Evolutionary conservation across 92 coral and sea anemone genomes (phyloP), one percentile per base, ranked within the genome.

Genomic region (Heliopora coerulea): DNA sequence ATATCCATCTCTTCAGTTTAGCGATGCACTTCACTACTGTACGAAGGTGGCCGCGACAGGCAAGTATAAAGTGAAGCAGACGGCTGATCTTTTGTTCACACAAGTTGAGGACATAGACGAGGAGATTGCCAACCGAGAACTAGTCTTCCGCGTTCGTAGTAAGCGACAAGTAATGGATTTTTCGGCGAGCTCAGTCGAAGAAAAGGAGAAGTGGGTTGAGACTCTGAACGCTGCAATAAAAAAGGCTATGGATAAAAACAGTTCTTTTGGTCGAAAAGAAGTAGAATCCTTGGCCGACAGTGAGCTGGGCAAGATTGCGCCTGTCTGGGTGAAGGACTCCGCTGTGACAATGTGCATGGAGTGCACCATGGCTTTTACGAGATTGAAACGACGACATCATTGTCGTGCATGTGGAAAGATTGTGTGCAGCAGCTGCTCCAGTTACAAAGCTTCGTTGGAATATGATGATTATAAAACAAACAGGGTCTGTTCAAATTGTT

Each of bases 401-500:
- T 92, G 97, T 62, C 97, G 97, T 40, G 97, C 97, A 21, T 92
- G 97, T 78, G 97, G 97, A 37, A 78, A 82, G 26, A 89, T 92
- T 58, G 83, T 79, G 65, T 92, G 97, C 70, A 83, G 84, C 29
- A 60, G 54, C 25, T 92, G 97, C 68, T 92, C 90, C 7, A 82
- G 87, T 58, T 73, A 37, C 30, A 88, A 88, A 58, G 92, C 86
- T 9, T 77, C 89, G 13, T 79, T 92, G 20, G 97, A 89, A 41
- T 92, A 85, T 72, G 79, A 84, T 42, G 88, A 84, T 29, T 80
- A 82, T 18, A 92, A 89, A 39, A 79, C 59, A 52, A 86, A 83
- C 56, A 85, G 96, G 10, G 89, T 92, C 17, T 92, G 97, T 70
- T 78, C 54, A 49, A 72, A 64, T 27, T 92, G 97, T 52, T 74